A percentile compares a stretch with the other conserved stretches of the same genome.
Conservation (phyloP, 2,888 invertebrate genomes). For the Hyles lineata region DNA sequence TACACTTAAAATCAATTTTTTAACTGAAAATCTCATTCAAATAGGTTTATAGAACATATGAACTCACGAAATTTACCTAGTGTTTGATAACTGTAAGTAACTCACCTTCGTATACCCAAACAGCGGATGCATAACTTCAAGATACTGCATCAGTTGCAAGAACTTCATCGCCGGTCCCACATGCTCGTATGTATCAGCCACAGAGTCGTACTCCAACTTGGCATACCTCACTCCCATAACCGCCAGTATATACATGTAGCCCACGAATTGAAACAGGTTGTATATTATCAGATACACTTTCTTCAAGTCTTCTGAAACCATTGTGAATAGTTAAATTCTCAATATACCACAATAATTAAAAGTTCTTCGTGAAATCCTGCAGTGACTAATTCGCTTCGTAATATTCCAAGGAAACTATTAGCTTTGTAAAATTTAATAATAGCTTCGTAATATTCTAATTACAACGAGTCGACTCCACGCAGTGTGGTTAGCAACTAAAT, state of each 20-base stretch:
- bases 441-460: too few species aligned
- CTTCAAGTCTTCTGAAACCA: slow-evolving; percentile 89
- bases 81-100: neutral
- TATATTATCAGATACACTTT: slow-evolving; percentile 94
- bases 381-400: too few species aligned
- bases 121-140: slow-evolving; percentile 95
- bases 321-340: slow-evolving; percentile 24
- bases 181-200: slow-evolving; percentile 88
- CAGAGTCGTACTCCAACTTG: slow-evolving; percentile 89
- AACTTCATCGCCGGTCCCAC: slow-evolving; percentile 92
- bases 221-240: slow-evolving; percentile 91
- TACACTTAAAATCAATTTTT: too few species aligned
- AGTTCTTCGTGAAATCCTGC: too few species aligned
- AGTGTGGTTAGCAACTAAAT: too few species aligned
- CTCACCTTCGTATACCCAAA: slow-evolving; percentile 92
- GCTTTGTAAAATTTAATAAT: too few species aligned
- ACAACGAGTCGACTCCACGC: too few species aligned
- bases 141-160: slow-evolving; percentile 91
- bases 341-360: neutral
- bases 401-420: too few species aligned
- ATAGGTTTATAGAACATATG: too few species aligned
- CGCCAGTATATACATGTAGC: slow-evolving; percentile 90
- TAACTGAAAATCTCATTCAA: too few species aligned
- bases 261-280: slow-evolving; percentile 95
- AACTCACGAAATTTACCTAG: neutral